Base-by-base conservation (phyloP, 2,888 invertebrate genomes). In the Artemia sp. region DNA sequence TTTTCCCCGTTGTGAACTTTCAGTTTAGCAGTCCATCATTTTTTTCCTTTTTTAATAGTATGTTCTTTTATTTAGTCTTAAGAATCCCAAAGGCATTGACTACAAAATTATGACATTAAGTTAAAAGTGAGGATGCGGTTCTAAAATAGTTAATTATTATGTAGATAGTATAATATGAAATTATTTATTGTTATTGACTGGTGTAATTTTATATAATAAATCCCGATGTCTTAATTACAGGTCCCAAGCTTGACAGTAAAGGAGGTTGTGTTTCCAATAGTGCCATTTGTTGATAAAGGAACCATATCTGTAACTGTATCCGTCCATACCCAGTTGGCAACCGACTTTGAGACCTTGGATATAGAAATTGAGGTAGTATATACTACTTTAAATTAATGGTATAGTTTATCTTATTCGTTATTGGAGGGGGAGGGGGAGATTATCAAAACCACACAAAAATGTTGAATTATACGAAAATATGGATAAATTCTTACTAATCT, bases 261-360 rank as follows among this genome's bases (percentile, higher is more conserved):
- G 51, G 78, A 78, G 71, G 78, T 83, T n/a, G 79, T 81, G 72
- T 75, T 83, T 73, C 83, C 83, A 8, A 78, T 83, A 50, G 78
- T 80, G n/a, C 80, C 82, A 12, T 76, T 76, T 1, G 76, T 78
- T 58, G 77, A 78, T 52, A 76, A 77, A 71, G 82, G 82, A 4
- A 76, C 79, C 11, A 75, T 83, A 19, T 77, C 77, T 52, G 78
- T 83, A 66, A 78, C 76, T 2, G 77, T 83, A 38, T 77, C 78
- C 14, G 82, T 81, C 1, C 76, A 78, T 58, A 79, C 81, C n/a
- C 82, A 82, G 74, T 78, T 83, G 72, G 79, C 80, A 52, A 74
- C 74, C 51, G 76, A 77, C 52, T 74, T 75, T 24, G 75, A 74
- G 19, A 74, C 74, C 9, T 74, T 77, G 58, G 74, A 75, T 51